Evolutionary conservation across 1,140 invertebrate species (phyloP).

Genomic region (Chionoecetes opilio): DNA sequence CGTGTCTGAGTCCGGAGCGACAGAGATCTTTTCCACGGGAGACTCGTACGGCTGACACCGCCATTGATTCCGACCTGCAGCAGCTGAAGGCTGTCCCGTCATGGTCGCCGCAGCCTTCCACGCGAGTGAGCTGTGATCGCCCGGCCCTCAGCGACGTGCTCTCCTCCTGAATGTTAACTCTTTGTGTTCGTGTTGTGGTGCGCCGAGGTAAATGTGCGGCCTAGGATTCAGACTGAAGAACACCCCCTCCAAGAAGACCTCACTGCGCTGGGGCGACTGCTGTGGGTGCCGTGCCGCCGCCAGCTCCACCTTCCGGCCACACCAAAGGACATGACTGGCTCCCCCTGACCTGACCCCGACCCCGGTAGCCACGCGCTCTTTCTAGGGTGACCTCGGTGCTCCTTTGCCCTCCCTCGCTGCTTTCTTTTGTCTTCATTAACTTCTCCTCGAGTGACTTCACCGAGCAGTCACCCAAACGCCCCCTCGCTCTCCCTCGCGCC

Average conservation of each 20-base stretch:
- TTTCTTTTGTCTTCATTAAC: background rate
- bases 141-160: background rate
- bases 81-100: constrained; percentile 53
- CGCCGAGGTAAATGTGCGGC: constrained; percentile 89
- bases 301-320: constrained; percentile 50
- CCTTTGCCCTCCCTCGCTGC: background rate
- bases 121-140: constrained; percentile 34
- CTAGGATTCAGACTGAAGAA: constrained; percentile 97
- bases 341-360: constrained; percentile 64
- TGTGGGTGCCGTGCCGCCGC: constrained; percentile 84
- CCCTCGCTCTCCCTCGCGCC: constrained; percentile 10
- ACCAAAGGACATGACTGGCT: constrained; percentile 67
- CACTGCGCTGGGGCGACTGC: constrained; percentile 96
- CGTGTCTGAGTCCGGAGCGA: constrained; percentile 12
- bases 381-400: constrained; percentile 41
- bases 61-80: constrained; percentile 71
- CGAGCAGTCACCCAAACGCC: background rate
- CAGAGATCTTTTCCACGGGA: constrained; percentile 31
- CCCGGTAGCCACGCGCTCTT: background rate
- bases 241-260: constrained; percentile 97
- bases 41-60: constrained; percentile 61
- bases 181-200: constrained; percentile 70
- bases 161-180: constrained; percentile 71
- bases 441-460: constrained; percentile 35
- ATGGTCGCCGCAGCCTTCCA: constrained; percentile 61